phyloP scores from a whole-genome alignment of 2,888 invertebrate genomes.

The Caenorhabditis japonica region DNA sequence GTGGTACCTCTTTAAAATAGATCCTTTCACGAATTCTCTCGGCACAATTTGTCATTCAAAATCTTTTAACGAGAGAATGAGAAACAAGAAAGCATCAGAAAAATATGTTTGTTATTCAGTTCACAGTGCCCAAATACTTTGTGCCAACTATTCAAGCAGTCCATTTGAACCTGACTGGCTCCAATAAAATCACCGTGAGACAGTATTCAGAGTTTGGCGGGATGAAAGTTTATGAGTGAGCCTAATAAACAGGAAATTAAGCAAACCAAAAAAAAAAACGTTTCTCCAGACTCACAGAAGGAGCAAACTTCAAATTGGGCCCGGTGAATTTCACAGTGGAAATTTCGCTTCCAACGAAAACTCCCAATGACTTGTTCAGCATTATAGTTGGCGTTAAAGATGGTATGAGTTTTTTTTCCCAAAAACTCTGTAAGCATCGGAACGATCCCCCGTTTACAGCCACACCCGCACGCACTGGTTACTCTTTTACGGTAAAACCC shows the following conservation, averaged over 20 bases:
- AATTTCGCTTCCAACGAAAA: constrained; percentile 7
- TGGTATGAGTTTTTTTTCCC: constrained; percentile 1
- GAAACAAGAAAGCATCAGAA: no score
- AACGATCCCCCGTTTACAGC: constrained; percentile 2
- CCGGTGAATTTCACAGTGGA: constrained; percentile 28
- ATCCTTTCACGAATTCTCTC: no score
- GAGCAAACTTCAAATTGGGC: not conserved
- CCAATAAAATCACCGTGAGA: constrained; percentile 7
- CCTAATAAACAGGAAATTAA: no score
- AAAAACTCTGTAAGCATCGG: not conserved
- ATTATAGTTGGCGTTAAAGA: constrained; percentile 14
- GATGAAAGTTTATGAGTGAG: constrained; percentile 8
- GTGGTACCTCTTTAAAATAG: no score
- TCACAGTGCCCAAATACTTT: constrained; percentile 25
- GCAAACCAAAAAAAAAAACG: no score
- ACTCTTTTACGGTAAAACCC: constrained; percentile 1
- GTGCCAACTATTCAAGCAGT: not conserved
- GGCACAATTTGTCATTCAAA: not conserved
- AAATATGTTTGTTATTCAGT: constrained; percentile 26
- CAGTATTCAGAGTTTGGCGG: constrained; percentile 29
- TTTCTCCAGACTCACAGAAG: constrained; percentile 1
- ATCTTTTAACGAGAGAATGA: no score
- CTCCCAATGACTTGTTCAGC: constrained; percentile 4
- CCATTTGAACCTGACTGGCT: not conserved
- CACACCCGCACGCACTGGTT: constrained; percentile 2